phyloP scores from a whole-genome alignment of 2,888 invertebrate species.

The Argyra leucocephala region DNA sequence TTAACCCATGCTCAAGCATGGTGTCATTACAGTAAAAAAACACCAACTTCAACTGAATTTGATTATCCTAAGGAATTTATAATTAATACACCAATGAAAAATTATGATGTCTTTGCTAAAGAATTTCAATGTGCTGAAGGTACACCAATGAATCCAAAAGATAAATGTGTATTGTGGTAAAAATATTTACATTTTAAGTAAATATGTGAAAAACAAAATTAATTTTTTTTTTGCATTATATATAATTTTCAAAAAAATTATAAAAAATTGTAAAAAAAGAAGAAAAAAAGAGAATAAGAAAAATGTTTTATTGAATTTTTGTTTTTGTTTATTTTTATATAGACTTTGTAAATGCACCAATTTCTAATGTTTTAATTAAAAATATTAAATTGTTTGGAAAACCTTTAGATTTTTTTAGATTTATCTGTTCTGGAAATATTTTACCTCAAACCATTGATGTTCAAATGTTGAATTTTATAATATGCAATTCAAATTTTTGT shows the following conservation, averaged over 20 bases:
- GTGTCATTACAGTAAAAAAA: background rate
- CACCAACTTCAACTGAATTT: background rate
- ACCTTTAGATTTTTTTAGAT: too few relatives aligned
- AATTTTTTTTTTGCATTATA: background rate
- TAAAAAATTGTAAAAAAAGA: too few relatives aligned
- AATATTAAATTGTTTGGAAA: too few relatives aligned
- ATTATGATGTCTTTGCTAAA: constrained; percentile 7
- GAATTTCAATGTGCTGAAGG: constrained; percentile 10
- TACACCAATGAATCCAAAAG: constrained; percentile 9
- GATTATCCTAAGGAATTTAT: constrained; percentile 8
- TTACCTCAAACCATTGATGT: too few relatives aligned
- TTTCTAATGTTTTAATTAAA: too few relatives aligned
- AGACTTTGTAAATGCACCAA: too few relatives aligned
- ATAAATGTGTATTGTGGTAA: constrained; percentile 10
- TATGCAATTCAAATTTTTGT: too few relatives aligned
- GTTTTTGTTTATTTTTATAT: background rate
- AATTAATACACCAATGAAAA: constrained; percentile 11
- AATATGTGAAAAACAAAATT: background rate
- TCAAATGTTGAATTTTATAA: too few relatives aligned
- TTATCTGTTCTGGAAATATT: too few relatives aligned
- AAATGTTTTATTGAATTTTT: background rate
- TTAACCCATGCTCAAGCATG: constrained; percentile 10
- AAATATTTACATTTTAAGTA: background rate
- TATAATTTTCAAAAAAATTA: background rate
- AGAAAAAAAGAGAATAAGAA: background rate